Conservation (phyloP, 2,113 vertebrate genomes). For the Xenopus borealis region DNA sequence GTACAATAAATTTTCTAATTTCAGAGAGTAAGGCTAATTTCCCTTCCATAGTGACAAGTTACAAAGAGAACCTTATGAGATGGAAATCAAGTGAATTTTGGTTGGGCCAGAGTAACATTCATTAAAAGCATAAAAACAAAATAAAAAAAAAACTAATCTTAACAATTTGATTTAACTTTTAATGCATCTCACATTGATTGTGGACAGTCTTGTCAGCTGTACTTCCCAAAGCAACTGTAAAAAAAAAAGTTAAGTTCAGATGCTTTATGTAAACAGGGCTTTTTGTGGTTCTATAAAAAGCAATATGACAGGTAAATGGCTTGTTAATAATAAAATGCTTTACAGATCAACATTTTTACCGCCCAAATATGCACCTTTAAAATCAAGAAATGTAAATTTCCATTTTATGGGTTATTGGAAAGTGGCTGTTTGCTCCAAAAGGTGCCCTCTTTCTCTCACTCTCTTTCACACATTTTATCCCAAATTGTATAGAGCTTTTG, state of each 20-base stretch:
- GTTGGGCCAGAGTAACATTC: too few species aligned
- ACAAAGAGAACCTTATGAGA: too few species aligned
- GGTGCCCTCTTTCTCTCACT: not conserved
- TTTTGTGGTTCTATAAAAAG: not conserved
- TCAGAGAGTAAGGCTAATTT: too few species aligned
- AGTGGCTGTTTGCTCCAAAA: not conserved
- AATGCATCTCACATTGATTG: not conserved
- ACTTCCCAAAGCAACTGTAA: not conserved
- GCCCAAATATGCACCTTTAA: not conserved
- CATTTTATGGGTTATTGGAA: not conserved
- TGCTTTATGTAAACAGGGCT: not conserved
- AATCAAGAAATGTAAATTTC: not conserved
- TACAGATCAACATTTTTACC: not conserved
- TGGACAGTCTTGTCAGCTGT: not conserved
- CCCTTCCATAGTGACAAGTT: too few species aligned
- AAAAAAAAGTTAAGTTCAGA: not conserved
- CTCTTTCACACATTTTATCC: not conserved
- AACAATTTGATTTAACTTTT: too few species aligned
- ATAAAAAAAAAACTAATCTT: too few species aligned
- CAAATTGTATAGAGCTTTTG: too few species aligned
- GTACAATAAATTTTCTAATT: too few species aligned
- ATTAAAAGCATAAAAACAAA: too few species aligned
- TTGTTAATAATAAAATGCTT: slow-evolving; percentile 4
- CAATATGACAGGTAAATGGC: not conserved
- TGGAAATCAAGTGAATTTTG: too few species aligned